Percentiles rank a stretch among this genome's conserved stretches.
Conservation (phyloP, 2,888 invertebrate species). For the Tenthredo distinguenda region DNA sequence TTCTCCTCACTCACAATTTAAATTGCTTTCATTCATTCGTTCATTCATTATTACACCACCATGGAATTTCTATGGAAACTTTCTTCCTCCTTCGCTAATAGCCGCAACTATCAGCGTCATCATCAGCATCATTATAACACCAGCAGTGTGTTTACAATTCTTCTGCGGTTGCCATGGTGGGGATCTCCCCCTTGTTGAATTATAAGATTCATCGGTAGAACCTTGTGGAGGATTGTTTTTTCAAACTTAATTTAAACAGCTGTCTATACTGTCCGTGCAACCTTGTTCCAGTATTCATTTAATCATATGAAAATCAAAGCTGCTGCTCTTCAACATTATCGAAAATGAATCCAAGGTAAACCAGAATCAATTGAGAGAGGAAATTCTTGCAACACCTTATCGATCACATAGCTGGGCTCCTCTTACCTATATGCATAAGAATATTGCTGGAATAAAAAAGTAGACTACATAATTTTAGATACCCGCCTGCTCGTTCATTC, state of each 20-base stretch:
- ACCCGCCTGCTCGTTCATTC: not conserved
- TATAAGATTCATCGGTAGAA: not conserved
- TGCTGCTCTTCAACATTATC: conserved; percentile 24
- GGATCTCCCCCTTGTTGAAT: not conserved
- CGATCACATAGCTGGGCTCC: not conserved
- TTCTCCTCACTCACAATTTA: not conserved
- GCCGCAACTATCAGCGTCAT: too few relatives aligned
- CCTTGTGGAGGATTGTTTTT: not conserved
- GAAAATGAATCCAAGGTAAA: conserved; percentile 32
- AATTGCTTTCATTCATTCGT: not conserved
- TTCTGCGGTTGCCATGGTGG: not conserved
- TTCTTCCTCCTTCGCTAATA: not conserved
- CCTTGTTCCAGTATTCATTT: conserved; percentile 40
- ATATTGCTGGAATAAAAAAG: not conserved
- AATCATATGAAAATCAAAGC: conserved; percentile 9
- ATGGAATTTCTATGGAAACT: not conserved
- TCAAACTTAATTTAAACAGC: not conserved
- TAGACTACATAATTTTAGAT: not conserved
- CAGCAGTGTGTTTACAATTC: not conserved
- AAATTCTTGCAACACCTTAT: not conserved
- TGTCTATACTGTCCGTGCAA: not conserved
- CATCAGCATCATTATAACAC: not conserved
- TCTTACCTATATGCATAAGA: not conserved
- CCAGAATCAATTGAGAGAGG: conserved; percentile 9
- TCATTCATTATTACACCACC: not conserved